Evolutionary conservation across 2,797 vertebrate genomes (phyloP).

Genomic region (Echiichthys vipera): DNA sequence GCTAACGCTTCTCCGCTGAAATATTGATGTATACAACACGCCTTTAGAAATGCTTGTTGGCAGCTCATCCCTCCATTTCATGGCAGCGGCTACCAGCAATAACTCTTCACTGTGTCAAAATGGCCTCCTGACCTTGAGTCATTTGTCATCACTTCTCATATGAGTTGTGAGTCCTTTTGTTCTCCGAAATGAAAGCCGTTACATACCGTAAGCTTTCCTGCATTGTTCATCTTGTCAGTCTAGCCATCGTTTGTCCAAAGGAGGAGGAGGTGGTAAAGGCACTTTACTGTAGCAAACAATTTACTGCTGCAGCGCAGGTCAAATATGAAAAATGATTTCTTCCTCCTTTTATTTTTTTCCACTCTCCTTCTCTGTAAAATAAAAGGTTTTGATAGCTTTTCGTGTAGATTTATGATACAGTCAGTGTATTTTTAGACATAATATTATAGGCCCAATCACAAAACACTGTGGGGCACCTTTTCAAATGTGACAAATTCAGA

Average conservation of each 20-base stretch:
- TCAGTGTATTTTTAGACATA: too few species aligned
- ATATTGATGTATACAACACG: background rate
- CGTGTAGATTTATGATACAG: background rate
- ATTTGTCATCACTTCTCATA: constrained; percentile 56
- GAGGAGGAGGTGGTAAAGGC: constrained; percentile 16
- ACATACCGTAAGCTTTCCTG: constrained; percentile 45
- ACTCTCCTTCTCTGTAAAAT: background rate
- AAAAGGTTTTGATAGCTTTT: background rate
- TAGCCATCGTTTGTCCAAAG: constrained; percentile 57
- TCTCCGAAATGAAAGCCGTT: constrained; percentile 55
- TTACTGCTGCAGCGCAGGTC: constrained; percentile 38
- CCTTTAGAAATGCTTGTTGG: constrained; percentile 7
- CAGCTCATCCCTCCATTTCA: constrained; percentile 55
- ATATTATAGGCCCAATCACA: too few species aligned
- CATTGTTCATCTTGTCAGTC: constrained; percentile 62
- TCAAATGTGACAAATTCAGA: background rate
- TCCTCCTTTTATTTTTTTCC: background rate
- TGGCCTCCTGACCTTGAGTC: constrained; percentile 74
- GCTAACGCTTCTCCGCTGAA: background rate
- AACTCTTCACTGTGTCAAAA: constrained; percentile 55
- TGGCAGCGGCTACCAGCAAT: constrained; percentile 19
- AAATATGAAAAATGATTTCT: constrained; percentile 44
- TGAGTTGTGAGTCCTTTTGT: constrained; percentile 40
- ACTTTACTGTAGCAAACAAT: constrained; percentile 46
- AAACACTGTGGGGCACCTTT: too few species aligned